Conservation (phyloP, 2,797 vertebrate genomes). For the Acipenser transmontanus region DNA sequence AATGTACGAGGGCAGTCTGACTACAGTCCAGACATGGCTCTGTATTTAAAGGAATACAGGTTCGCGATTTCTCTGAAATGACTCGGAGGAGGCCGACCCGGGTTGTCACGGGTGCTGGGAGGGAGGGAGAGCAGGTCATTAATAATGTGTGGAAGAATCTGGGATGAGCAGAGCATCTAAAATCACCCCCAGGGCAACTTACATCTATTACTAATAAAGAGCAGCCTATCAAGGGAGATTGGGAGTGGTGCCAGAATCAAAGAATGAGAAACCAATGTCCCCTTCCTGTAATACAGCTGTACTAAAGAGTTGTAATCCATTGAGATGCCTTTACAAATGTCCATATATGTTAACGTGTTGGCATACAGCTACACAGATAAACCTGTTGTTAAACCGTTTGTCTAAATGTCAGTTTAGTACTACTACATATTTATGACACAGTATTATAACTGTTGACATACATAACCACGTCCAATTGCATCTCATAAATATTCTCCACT, state of each 20-base stretch:
- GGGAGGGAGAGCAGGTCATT: slow-evolving; percentile 9
- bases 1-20: background rate
- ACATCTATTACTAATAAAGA: slow-evolving; percentile 1
- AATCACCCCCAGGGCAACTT: background rate
- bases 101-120: background rate
- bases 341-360: no score
- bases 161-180: background rate
- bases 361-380: no score
- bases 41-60: background rate
- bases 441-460: no score
- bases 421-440: no score
- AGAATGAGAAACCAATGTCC: background rate
- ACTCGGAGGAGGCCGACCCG: background rate
- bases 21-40: background rate
- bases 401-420: no score
- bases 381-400: no score
- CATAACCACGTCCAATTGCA: no score
- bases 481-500: no score
- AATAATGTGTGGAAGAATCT: slow-evolving; percentile 5
- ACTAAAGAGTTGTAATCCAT: no score
- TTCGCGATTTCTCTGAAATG: background rate
- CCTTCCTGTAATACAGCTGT: no score
- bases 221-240: background rate
- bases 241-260: background rate
- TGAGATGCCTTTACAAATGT: no score